Evolutionary conservation across 2,888 invertebrate species (phyloP), one percentile per base, ranked within the genome.

Genomic region (Synergus umbraculus): DNA sequence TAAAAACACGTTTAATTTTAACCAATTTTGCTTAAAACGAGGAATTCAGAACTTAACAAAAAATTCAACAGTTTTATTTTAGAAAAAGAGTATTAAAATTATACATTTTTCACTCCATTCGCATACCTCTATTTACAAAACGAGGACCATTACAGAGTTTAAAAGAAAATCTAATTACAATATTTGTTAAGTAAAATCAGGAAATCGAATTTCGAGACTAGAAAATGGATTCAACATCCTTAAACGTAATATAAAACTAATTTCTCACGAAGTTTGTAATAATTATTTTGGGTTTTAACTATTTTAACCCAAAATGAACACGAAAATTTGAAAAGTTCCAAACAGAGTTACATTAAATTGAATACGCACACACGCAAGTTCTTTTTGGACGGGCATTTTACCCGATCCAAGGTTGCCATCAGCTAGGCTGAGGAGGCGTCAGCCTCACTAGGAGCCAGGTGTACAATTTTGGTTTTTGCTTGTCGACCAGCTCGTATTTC

Each of bases 371-470:
- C 37, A 29, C n/a, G 41, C 54, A 73, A 54, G 29, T 54, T 54
- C 4, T 37, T 37, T 73, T 37, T n/a, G 73, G 54, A 54, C 49
- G 29, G 67, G 73, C 37, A 76, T 63, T 79, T 89, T 87, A 91
- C 83, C 91, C 90, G 88, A 92, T 89, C 92, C 92, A 92, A 18
- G 90, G 89, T 79, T 91, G 89, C 95, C 95, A 95, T 95, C 95
- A 96, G 95, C 95, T 96, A 84, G 90, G 90, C 81, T 94, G 94
- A 0, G 94, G 94, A 84, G 94, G 94, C 87, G 95, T 95, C 78
- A 97, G 93, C 89, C 96, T 96, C 41, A 96, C 97, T 86, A 96
- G 92, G 64, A 97, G 93, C 95, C 97, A 97, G 13, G 97, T 97
- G 93, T 96, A 97, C 8, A 97, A 93, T 86, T 96, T 95, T 84